These are phyloP conservation scores for Ophion costatus DNA, from an alignment of 2,888 invertebrate species.

Conservation along the genomic window DNA sequence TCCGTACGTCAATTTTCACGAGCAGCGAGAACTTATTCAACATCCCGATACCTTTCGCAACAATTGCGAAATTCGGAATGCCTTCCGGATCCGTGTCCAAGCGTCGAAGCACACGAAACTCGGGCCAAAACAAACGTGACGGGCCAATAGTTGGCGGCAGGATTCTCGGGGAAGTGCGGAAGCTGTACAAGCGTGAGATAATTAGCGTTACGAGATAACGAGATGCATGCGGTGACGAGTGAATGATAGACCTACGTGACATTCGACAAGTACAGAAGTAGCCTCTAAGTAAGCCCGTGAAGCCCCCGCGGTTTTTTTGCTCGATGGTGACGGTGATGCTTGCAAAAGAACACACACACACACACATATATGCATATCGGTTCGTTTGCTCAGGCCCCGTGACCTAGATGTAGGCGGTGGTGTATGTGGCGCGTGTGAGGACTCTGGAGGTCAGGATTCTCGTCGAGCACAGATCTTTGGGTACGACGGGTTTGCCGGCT, in stretches of 20 bases:
- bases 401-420: constrained; percentile 82
- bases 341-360: constrained; percentile 42
- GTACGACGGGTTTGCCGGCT: constrained; percentile 73
- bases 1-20: no score
- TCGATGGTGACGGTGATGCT: constrained; percentile 72
- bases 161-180: background rate
- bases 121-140: background rate
- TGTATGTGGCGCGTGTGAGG: constrained; percentile 81
- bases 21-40: no score
- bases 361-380: background rate
- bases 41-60: no score
- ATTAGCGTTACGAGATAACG: constrained; percentile 46
- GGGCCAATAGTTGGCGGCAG: background rate
- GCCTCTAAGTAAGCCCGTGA: constrained; percentile 79
- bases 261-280: constrained; percentile 79
- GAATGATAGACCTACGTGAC: constrained; percentile 81
- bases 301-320: constrained; percentile 74
- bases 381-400: constrained; percentile 63
- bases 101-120: no score
- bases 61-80: no score
- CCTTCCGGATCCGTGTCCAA: no score
- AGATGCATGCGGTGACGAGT: constrained; percentile 72
- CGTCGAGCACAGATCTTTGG: constrained; percentile 79
- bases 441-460: constrained; percentile 79
- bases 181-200: constrained; percentile 11